Evolutionary conservation across 2,113 vertebrate species (phyloP), one percentile per base, ranked within the genome.

Genomic region (Daubentonia madagascariensis): DNA sequence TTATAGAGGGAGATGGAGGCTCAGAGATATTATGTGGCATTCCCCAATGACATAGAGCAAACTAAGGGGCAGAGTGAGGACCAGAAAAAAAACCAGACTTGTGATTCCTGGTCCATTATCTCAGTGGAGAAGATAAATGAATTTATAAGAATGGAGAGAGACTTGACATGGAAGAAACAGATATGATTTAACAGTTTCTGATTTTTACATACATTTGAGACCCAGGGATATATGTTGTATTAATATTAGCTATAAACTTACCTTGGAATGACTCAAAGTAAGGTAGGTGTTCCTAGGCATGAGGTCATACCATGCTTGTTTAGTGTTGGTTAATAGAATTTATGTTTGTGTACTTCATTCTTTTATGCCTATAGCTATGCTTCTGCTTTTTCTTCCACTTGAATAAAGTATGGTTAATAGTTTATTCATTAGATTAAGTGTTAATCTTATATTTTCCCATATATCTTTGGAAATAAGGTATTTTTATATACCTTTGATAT

Each of bases 361-460:
- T 97, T 92, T 86, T 68, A 67, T 87, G 65, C 80, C 3, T 25
- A 28, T 11, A 75, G 48, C 79, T 95, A 17, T 75, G 48, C 16
- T 87, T 85, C 73, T 88, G 22, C 52, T 96, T 48, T 30, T 73
- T 65, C 54, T 70, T 70, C 2, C 3, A 13, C 28, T 85, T 90
- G 67, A 83, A 85, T 17, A 75, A 61, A 87, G 30, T 93, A 16
- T 79, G 35, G 23, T 68, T 85, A 90, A 65, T 93, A 81, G 54
- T 89, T 93, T 85, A 86, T 94, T 89, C 40, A 54, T 75, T 92
- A 84, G 45, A 40, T 37, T 85, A 14, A 28, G 16, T 73, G 32
- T 86, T 95, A 72, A 89, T 48, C 84, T 94, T 84, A 10, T 80
- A 75, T 75, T 90, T 96, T 65, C 37, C 23, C 11, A 89, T 40